Conservation (phyloP, 2,113 vertebrate species). For the Mormoops blainvillei region DNA sequence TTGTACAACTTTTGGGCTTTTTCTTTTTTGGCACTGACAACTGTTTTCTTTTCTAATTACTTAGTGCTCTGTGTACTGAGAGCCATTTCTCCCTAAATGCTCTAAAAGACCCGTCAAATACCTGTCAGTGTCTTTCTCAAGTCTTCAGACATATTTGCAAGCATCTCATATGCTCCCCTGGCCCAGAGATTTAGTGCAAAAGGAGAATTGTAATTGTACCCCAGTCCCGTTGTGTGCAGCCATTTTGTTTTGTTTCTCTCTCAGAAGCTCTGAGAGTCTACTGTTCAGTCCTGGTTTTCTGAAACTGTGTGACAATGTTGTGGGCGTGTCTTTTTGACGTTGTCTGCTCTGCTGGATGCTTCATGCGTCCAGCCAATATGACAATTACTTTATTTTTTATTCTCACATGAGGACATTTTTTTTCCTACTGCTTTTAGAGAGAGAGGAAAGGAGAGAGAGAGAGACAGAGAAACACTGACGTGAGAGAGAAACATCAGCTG, state of each 20-base stretch:
- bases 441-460: too few relatives aligned
- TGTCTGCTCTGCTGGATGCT: neutral
- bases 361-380: neutral
- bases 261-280: neutral
- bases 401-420: too few relatives aligned
- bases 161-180: rapidly evolving
- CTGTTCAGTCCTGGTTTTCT: neutral
- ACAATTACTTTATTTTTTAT: neutral
- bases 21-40: neutral
- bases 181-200: neutral
- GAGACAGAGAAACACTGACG: too few relatives aligned
- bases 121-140: neutral
- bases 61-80: neutral
- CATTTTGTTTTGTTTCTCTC: neutral
- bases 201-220: neutral
- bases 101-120: neutral
- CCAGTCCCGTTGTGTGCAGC: neutral
- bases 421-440: too few relatives aligned
- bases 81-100: neutral
- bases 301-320: neutral
- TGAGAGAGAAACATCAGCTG: too few relatives aligned
- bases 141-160: neutral
- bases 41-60: neutral
- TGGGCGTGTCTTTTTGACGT: neutral
- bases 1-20: neutral